Evolutionary conservation across 2,888 invertebrate genomes (phyloP), one percentile per base, ranked within the genome.

Genomic region (Operophtera brumata): DNA sequence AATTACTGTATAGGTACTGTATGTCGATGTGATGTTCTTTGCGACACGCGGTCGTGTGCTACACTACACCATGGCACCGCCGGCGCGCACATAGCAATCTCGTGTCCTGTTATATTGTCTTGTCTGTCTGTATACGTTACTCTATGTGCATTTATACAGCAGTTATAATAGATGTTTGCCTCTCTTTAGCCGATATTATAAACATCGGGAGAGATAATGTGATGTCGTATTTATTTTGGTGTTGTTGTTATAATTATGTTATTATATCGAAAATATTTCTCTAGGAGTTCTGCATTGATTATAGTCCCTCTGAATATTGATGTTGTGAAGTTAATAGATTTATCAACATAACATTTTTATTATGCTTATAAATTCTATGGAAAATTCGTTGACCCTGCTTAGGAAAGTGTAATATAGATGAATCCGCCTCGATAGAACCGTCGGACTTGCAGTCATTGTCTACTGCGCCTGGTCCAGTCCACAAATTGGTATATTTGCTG

Each of bases 131-230:
- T 69, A 78, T 77, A 79, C 82, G 85, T 88, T 82, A 82, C 73
- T 88, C 71, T 86, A 86, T 89, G 88, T 89, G 88, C 86, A 89
- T 89, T 80, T 81, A 77, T 78, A 77, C 80, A 81, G 85, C 84
- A 87, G 83, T 87, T 90, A n/a, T n/a, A n/a, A n/a, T n/a, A 89
- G 89, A 83, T 87, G 85, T 87, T 84, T 83, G 86, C 81, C 84
- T 86, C 83, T 86, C 86, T 85, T 87, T 89, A 90, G 90, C 73
- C 77, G 75, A 84, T 82, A 76, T 67, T 78, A 74, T 75, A 72
- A 78, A 78, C 70, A 83, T 81, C 79, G 80, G 80, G 78, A 80
- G 80, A 84, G 73, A 83, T 78, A 70, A 70, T 86, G 82, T 87
- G 77, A 84, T 86, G 86, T 52, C 47, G 48, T 84, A 78, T 84